Conservation (phyloP, 2,888 invertebrate species). For the Syrista parreyssii region DNA sequence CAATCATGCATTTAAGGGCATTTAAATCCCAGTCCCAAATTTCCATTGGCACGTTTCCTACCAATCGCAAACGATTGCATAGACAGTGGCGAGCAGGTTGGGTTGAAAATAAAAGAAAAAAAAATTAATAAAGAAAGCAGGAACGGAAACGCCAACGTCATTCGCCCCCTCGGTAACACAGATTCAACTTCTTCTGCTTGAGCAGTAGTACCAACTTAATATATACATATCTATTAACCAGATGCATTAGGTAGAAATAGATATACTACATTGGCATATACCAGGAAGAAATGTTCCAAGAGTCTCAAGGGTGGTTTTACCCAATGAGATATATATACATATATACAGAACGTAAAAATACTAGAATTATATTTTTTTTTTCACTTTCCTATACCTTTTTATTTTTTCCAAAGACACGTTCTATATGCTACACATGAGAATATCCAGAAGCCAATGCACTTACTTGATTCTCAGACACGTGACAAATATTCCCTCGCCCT, state of each 20-base stretch:
- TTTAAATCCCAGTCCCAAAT: not conserved
- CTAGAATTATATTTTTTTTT: not conserved
- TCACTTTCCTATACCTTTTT: not conserved
- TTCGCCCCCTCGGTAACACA: not conserved
- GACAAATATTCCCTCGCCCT: not conserved
- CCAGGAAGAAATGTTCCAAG: not conserved
- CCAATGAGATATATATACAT: not conserved
- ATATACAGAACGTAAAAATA: too few species aligned
- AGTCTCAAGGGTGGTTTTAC: not conserved
- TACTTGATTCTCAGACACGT: not conserved
- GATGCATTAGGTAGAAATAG: not conserved
- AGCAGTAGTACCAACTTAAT: not conserved
- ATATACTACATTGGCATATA: not conserved
- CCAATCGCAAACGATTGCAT: not conserved
- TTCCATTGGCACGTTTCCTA: not conserved
- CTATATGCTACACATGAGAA: not conserved
- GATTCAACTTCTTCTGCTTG: not conserved
- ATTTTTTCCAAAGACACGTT: not conserved
- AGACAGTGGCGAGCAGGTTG: not conserved
- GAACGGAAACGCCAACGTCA: not conserved
- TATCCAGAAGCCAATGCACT: not conserved
- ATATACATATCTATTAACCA: not conserved
- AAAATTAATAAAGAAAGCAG: not conserved
- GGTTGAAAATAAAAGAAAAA: not conserved
- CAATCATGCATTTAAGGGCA: not conserved